A percentile compares a stretch with the other conserved stretches of the same genome.
Evolutionary conservation across 1,140 invertebrate genomes (phyloP).

Genomic region (Grapholita molesta): DNA sequence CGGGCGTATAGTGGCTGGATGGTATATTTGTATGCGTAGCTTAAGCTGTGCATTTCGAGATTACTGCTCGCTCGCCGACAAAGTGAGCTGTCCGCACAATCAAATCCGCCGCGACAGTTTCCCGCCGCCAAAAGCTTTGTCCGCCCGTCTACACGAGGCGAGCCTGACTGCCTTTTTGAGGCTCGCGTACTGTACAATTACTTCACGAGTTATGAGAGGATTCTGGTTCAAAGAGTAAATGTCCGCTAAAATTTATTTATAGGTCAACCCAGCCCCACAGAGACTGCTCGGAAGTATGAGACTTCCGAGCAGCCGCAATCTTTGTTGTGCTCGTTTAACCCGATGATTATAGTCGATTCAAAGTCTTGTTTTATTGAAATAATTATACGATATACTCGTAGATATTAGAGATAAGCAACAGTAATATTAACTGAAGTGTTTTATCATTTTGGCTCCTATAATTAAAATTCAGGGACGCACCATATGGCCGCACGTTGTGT

Average conservation of each 20-base stretch:
- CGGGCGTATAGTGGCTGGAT: too few relatives aligned
- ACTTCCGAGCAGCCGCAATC: too few relatives aligned
- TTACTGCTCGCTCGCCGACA: slow-evolving; percentile 41
- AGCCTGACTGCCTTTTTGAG: slow-evolving; percentile 1
- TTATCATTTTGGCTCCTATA: slow-evolving; percentile 23
- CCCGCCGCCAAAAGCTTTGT: slow-evolving; percentile 44
- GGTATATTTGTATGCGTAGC: too few relatives aligned
- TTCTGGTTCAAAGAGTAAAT: not conserved
- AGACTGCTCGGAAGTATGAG: too few relatives aligned
- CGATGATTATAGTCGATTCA: too few relatives aligned
- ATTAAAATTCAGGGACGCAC: slow-evolving; percentile 21
- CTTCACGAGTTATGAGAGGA: not conserved
- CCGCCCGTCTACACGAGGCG: slow-evolving; percentile 19
- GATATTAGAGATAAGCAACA: not conserved
- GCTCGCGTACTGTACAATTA: not conserved
- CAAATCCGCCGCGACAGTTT: slow-evolving; percentile 61
- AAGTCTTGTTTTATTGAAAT: not conserved
- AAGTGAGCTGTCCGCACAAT: slow-evolving; percentile 56
- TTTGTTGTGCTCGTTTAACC: too few relatives aligned
- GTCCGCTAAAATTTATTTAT: too few relatives aligned
- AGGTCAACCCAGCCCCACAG: too few relatives aligned
- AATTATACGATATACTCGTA: not conserved
- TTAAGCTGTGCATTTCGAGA: not conserved
- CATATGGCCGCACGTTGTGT: slow-evolving; percentile 33
- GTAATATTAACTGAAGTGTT: not conserved